A percentile compares a stretch with the other conserved stretches of the same genome.
phyloP scores from a whole-genome alignment of 2,113 vertebrate genomes.

The Melanerpes aurifrons region DNA sequence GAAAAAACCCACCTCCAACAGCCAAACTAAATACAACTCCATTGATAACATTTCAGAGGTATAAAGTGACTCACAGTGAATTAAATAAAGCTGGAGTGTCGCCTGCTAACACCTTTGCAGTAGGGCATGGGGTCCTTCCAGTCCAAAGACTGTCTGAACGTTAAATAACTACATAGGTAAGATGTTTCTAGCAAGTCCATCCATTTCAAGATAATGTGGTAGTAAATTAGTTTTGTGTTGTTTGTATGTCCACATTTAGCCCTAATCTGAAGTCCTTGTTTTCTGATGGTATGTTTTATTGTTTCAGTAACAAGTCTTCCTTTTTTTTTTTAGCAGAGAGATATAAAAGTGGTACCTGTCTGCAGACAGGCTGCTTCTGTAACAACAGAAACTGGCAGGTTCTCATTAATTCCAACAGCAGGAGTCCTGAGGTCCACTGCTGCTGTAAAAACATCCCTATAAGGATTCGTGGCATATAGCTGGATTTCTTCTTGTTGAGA shows the following conservation, averaged over 20 bases:
- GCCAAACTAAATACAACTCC: neutral
- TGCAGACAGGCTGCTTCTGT: neutral
- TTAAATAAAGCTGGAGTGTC: neutral
- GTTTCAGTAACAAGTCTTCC: neutral
- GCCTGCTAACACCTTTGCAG: neutral
- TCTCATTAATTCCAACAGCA: neutral
- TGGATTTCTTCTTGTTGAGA: neutral
- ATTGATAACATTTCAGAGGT: neutral
- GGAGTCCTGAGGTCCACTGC: neutral
- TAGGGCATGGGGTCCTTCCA: neutral
- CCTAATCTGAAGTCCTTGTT: neutral
- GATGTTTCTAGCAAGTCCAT: neutral
- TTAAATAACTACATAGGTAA: neutral
- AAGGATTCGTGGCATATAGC: fast-evolving
- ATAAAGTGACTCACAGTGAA: neutral
- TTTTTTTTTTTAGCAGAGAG: neutral
- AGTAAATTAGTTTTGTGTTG: neutral
- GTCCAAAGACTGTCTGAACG: neutral
- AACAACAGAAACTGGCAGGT: neutral
- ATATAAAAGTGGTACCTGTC: neutral
- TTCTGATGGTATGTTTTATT: neutral
- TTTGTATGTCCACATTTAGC: neutral
- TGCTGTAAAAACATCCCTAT: neutral
- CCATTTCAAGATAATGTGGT: neutral
- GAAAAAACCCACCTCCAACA: neutral